A percentile compares a stretch with the other conserved stretches of the same genome.
Evolutionary conservation across 2,797 vertebrate species (phyloP).

Genomic region (Thamnophis elegans): DNA sequence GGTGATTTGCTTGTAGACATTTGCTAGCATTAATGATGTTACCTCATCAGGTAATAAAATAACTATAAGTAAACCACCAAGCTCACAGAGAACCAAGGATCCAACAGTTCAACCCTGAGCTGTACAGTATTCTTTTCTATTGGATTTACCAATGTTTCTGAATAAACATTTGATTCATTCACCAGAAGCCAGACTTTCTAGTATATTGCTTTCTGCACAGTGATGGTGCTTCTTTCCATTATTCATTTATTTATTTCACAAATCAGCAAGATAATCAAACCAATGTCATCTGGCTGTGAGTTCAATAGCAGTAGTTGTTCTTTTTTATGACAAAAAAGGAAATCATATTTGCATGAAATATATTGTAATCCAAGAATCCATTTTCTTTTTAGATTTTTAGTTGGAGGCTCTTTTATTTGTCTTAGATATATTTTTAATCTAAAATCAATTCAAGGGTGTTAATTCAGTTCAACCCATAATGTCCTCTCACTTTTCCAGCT

Average conservation of each 20-base stretch:
- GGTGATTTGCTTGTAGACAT: not conserved
- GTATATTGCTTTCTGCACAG: slow-evolving; percentile 6
- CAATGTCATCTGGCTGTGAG: not conserved
- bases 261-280: not conserved
- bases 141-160: not conserved
- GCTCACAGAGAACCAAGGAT: not conserved
- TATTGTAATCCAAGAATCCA: not conserved
- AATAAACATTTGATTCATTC: not conserved
- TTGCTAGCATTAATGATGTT: not conserved
- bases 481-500: not conserved
- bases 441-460: not conserved
- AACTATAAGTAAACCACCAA: not conserved
- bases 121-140: not conserved
- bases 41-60: not conserved
- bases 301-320: not conserved
- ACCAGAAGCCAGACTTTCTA: not conserved
- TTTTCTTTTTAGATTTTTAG: not conserved
- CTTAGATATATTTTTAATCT: not conserved
- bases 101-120: not conserved
- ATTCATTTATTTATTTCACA: not conserved
- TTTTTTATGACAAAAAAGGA: not conserved
- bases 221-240: not conserved
- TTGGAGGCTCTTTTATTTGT: not conserved
- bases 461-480: not conserved
- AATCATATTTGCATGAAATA: not conserved